phyloP scores from a whole-genome alignment of 2,797 vertebrate species.

The Anisognathus igniventris region DNA sequence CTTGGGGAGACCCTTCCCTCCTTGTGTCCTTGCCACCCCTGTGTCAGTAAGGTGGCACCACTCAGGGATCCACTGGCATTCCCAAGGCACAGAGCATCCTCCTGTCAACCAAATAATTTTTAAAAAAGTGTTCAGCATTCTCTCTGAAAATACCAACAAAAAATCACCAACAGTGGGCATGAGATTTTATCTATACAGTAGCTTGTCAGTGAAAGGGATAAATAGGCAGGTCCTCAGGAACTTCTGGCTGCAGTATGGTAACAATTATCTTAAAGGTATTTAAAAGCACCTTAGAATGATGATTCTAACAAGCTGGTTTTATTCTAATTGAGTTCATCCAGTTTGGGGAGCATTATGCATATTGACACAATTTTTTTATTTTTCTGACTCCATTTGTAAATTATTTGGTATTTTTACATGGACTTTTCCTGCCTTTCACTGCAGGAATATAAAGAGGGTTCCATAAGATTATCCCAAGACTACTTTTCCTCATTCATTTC shows the following conservation, averaged over 20 bases:
- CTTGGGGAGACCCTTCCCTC: not conserved
- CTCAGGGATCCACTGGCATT: not conserved
- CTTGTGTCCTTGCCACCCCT: fast-evolving
- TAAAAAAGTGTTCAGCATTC: fast-evolving
- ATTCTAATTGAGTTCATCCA: not conserved
- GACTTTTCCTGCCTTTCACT: not conserved
- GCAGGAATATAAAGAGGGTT: not conserved
- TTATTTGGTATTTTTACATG: not conserved
- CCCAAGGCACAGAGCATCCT: not conserved
- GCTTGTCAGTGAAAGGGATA: not conserved
- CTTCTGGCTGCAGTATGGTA: not conserved
- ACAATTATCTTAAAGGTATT: not conserved
- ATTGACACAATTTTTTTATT: not conserved
- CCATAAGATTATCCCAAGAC: not conserved
- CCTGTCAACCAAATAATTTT: not conserved
- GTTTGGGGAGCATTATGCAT: not conserved
- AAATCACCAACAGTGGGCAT: not conserved
- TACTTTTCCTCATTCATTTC: not conserved
- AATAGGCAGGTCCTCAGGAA: not conserved
- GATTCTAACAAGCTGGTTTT: not conserved
- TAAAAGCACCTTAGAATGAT: not conserved
- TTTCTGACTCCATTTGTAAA: not conserved
- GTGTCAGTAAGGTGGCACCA: fast-evolving
- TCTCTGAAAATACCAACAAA: not conserved
- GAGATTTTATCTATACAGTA: not conserved